These are phyloP conservation scores for Cataglyphis altisquamis DNA, from an alignment of 2,888 invertebrate species.

Conservation along the genomic window DNA sequence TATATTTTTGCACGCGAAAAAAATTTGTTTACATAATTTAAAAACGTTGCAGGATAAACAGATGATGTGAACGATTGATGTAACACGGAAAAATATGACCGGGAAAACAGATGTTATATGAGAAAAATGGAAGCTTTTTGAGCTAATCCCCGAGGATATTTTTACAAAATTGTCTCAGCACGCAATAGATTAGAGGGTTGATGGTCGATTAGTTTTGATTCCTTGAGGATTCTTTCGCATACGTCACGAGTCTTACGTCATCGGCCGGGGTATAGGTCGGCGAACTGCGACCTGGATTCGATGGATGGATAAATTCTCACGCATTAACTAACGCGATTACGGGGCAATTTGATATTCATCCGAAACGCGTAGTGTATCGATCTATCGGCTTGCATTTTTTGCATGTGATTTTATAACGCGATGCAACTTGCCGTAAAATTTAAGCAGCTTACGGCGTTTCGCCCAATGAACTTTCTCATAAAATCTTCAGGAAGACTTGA, in stretches of 20 bases:
- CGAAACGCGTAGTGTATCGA: slow-evolving; percentile 16
- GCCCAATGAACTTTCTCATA: background rate
- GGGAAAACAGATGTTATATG: background rate
- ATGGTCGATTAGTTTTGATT: slow-evolving; percentile 32
- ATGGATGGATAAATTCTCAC: slow-evolving; percentile 58
- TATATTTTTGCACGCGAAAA: background rate
- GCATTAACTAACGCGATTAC: slow-evolving; percentile 52
- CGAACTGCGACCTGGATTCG: slow-evolving; percentile 62
- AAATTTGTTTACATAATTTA: background rate
- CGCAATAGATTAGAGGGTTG: background rate
- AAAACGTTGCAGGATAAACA: background rate
- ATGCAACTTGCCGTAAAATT: slow-evolving; percentile 18
- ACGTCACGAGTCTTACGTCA: slow-evolving; percentile 49
- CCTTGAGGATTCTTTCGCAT: slow-evolving; percentile 27
- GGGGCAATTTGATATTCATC: slow-evolving; percentile 46
- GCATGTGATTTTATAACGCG: background rate
- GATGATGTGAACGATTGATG: background rate
- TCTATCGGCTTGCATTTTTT: slow-evolving; percentile 15
- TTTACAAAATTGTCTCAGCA: background rate
- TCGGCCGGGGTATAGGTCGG: slow-evolving; percentile 41
- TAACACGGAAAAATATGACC: background rate
- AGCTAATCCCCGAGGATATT: background rate
- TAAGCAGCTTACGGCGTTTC: background rate
- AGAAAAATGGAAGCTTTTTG: background rate
- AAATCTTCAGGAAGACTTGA: background rate